Conservation (phyloP, 2,888 invertebrate species). For the Uloborus plumipes region DNA sequence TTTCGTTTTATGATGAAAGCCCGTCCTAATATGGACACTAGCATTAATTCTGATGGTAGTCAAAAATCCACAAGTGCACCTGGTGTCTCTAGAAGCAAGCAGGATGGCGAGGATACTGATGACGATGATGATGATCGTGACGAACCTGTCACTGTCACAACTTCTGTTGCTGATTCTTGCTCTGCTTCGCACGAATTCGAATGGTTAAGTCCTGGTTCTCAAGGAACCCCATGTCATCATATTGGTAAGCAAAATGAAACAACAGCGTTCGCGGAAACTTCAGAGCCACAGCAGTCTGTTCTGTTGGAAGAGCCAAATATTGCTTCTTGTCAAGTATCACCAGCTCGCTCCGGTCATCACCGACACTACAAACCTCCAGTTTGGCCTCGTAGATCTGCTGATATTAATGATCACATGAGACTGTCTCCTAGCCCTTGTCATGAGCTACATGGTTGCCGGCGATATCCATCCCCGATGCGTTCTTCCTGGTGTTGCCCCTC, state of each 20-base stretch:
- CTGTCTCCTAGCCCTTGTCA: conserved; percentile 41
- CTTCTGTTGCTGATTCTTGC: conserved; percentile 42
- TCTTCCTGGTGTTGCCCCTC: conserved; percentile 62
- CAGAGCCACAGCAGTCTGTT: not conserved
- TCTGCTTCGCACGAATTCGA: conserved; percentile 58
- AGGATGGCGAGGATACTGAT: conserved; percentile 44
- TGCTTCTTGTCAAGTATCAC: conserved; percentile 40
- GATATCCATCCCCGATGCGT: conserved; percentile 51
- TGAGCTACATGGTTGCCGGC: conserved; percentile 37
- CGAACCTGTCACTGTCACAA: conserved; percentile 18
- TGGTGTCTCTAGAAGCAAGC: conserved; percentile 19
- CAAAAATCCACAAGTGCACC: conserved; percentile 7
- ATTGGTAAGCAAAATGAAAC: conserved; percentile 14
- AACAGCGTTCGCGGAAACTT: not conserved
- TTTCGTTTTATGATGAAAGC: too few relatives aligned
- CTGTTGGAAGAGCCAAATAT: conserved; percentile 19
- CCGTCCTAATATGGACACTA: conserved; percentile 24
- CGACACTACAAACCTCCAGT: conserved; percentile 23
- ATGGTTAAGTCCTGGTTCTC: conserved; percentile 41
- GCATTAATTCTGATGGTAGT: conserved; percentile 1
- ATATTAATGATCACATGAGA: conserved; percentile 15
- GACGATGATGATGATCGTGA: conserved; percentile 46
- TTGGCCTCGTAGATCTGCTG: conserved; percentile 23
- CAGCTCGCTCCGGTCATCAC: conserved; percentile 34
- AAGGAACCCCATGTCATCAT: conserved; percentile 11